Percentiles rank a stretch among this genome's conserved stretches.
These are phyloP conservation scores for Cancer borealis DNA, from an alignment of 2,888 invertebrate species.

Conservation along the genomic window DNA sequence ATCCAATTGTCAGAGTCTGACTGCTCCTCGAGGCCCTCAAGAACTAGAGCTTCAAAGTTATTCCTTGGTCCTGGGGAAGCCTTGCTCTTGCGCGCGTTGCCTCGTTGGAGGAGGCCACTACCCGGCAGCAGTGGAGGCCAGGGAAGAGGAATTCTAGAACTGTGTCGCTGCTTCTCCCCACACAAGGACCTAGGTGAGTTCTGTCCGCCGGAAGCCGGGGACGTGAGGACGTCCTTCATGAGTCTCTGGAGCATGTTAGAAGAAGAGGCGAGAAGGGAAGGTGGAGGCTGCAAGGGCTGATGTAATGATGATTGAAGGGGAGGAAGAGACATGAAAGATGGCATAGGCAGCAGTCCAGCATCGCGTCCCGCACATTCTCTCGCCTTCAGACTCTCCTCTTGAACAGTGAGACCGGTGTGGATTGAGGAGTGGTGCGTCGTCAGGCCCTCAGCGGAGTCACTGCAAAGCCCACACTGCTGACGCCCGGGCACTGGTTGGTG, in stretches of 20 bases:
- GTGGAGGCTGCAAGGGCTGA: background rate
- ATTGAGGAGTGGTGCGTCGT: background rate
- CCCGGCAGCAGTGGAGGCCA: background rate
- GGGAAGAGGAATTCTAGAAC: background rate
- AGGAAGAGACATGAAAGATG: background rate
- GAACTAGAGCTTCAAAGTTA: conserved; percentile 62
- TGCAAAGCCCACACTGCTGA: background rate
- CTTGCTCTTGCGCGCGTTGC: background rate
- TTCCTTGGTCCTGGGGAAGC: background rate
- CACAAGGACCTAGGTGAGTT: background rate
- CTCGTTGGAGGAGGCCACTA: background rate
- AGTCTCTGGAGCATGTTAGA: background rate
- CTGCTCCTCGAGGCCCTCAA: conserved; percentile 14
- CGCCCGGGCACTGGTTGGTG: background rate
- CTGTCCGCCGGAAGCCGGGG: background rate
- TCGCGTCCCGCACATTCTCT: background rate
- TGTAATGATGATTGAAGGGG: background rate
- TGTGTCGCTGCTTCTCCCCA: background rate
- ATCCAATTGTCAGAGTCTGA: conserved; percentile 63
- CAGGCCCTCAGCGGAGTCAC: background rate
- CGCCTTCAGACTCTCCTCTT: background rate
- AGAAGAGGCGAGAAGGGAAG: conserved; percentile 16
- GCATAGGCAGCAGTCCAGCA: background rate
- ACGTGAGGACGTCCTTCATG: background rate
- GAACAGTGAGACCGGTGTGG: background rate